Conservation (phyloP, 1,140 invertebrate genomes). For the Listronotus bonariensis region DNA sequence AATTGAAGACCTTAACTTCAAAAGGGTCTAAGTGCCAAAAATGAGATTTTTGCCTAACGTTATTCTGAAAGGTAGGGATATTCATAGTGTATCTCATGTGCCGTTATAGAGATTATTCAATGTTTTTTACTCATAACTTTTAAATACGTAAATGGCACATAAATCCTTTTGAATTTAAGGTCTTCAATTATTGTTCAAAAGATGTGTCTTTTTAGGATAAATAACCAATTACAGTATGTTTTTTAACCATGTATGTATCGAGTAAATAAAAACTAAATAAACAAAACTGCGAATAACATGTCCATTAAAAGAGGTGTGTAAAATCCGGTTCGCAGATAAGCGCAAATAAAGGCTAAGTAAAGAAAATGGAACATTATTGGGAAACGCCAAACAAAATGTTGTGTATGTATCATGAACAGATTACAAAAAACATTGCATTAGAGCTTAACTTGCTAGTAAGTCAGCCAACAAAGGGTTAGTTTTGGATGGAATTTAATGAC, state of each 20-base stretch:
- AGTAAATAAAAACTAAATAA: neutral
- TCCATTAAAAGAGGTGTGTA: constrained; percentile 20
- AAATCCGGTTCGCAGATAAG: constrained; percentile 14
- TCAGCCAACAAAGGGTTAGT: constrained; percentile 30
- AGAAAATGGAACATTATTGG: constrained; percentile 13
- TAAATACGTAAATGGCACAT: too few species aligned
- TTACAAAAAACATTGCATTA: constrained; percentile 2
- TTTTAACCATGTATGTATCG: neutral
- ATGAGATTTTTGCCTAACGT: too few species aligned
- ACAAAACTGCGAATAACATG: neutral
- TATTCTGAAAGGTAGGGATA: too few species aligned
- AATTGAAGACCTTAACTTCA: too few species aligned
- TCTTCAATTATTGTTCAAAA: too few species aligned
- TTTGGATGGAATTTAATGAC: constrained; percentile 24
- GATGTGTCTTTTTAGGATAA: too few species aligned
- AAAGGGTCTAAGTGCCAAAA: too few species aligned
- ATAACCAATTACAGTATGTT: too few species aligned
- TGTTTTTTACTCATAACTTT: too few species aligned
- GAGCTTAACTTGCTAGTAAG: constrained; percentile 18
- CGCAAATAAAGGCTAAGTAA: neutral
- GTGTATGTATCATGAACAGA: constrained; percentile 7
- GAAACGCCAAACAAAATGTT: constrained; percentile 10
- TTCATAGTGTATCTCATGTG: too few species aligned
- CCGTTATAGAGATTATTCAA: too few species aligned
- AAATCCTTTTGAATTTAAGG: too few species aligned